Base-by-base conservation (phyloP, 1,140 invertebrate species). In the Pteromalus puparum region DNA sequence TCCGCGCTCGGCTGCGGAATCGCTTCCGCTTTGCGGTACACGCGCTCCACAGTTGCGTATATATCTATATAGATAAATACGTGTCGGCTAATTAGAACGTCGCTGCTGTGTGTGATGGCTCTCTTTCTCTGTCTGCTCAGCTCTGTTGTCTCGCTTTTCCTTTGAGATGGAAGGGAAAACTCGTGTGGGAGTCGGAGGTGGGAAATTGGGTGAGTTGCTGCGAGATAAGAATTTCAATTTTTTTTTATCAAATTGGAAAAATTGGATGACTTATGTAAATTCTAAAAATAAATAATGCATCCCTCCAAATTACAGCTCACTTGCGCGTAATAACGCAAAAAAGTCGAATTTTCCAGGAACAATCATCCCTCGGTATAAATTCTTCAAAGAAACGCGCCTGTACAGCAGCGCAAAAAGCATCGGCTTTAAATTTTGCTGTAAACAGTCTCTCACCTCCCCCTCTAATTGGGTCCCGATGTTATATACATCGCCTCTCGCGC, bases 1-100 rank as follows among this genome's bases (percentile, higher is more conserved):
- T 84, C 82, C 68, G 76, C 68, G 76, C 68, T 79, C 77, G 2
- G 76, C 68, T n/a, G 76, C 68, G 68, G 82, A 84, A 79, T 84
- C 82, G n/a, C 68, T 84, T 84, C 82, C 82, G 76, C 28, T 84
- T 73, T 79, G 30, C 76, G 42, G 67, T 78, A 79, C 6, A 34
- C 12, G 28, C n/a, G 34, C 34, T 12, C 2, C 5, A 18, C 2
- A 21, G n/a, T 18, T 21, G n/a, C 24, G 67, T 70, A 30, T 28
- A 18, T 70, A 21, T 28, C 28, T 28, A 28, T 28, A 70, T 30
- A 30, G 15, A 18, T 30, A 26, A 67, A 28, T 65, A 34, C 61
- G n/a, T 26, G 77, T 7, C 26, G 46, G 42, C 75, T 84, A 84
- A 84, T 84, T 84, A 84, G 76, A 42, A 73, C 82, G 76, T 74